These are phyloP conservation scores for Chloropsis cyanopogon DNA, from an alignment of 2,113 vertebrate species.

Conservation along the genomic window DNA sequence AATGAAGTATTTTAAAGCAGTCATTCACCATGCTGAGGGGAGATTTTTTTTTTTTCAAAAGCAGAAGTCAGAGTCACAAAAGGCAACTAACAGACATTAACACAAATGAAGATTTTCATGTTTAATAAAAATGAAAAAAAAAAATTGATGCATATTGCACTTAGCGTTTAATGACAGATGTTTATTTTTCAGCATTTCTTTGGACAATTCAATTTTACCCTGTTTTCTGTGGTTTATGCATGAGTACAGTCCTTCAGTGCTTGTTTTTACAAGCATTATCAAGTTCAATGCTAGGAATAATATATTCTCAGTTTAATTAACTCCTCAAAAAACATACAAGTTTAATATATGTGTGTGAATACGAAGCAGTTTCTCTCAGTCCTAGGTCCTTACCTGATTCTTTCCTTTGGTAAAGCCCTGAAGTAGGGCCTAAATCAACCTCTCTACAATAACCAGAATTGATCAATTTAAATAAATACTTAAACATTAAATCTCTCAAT, in stretches of 20 bases:
- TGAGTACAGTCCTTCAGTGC: neutral
- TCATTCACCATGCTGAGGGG: neutral
- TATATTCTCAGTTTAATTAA: neutral
- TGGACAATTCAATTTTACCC: neutral
- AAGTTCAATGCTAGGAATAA: neutral
- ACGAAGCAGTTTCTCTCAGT: neutral
- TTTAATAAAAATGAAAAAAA: neutral
- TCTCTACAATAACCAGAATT: neutral
- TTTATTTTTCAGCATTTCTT: neutral
- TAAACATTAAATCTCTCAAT: neutral
- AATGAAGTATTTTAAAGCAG: neutral
- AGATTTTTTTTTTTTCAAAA: neutral
- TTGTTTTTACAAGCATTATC: neutral
- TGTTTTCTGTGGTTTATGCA: neutral
- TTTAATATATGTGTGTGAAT: neutral
- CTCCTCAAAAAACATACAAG: neutral
- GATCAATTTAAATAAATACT: neutral
- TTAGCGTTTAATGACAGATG: neutral
- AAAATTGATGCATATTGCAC: neutral
- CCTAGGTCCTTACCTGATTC: neutral
- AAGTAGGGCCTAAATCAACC: neutral
- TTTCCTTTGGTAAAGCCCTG: neutral
- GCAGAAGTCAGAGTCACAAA: neutral
- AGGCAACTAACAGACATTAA: neutral
- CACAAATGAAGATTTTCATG: neutral